Evolutionary conservation across 2,888 invertebrate genomes (phyloP), one percentile per base, ranked within the genome.

Genomic region (Xestia c-nigrum): DNA sequence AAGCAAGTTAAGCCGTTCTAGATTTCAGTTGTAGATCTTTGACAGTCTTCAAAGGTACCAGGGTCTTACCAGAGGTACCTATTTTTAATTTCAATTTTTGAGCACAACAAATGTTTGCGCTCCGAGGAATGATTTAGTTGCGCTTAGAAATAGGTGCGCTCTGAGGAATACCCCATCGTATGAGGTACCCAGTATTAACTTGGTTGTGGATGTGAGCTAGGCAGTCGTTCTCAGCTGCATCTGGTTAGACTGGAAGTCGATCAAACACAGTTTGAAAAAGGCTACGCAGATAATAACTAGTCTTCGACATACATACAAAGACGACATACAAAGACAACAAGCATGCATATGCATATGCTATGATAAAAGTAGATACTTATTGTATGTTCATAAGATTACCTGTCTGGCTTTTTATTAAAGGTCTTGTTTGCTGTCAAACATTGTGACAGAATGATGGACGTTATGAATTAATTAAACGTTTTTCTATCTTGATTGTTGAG

Each of bases 401-500:
- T 46, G 19, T n/a, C 46, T 47, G 19, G 3, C 4, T 40, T n/a
- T 61, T 24, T 66, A n/a, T 19, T 7, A 16, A 40, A 57, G 14
- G 16, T 38, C 12, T 43, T 55, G 52, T 67, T 74, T 43, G 40
- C 16, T n/a, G 47, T 14, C 55, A 70, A 55, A 55, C 14, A 16
- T 24, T 50, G 19, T 55, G 31, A 40, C 72, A 43, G 14, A 0
- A 46, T 16, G n/a, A 78, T 24, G 21, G 21, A 52, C 19, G 19
- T 12, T 50, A 76, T 78, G 21, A 69, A 46, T 69, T 21, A 46
- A 78, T 61, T 24, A 5, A 77, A 21, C 21, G 38, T 70, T 63
- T 77, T 77, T 78, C 21, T 46, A 40, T 5, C 38, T 46, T 52
- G 5, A 38, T 61, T 76, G 50, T 61, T 24, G 38, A 12, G 9